Evolutionary conservation across 2,888 invertebrate genomes (phyloP).

Genomic region (Escarpia spicata): DNA sequence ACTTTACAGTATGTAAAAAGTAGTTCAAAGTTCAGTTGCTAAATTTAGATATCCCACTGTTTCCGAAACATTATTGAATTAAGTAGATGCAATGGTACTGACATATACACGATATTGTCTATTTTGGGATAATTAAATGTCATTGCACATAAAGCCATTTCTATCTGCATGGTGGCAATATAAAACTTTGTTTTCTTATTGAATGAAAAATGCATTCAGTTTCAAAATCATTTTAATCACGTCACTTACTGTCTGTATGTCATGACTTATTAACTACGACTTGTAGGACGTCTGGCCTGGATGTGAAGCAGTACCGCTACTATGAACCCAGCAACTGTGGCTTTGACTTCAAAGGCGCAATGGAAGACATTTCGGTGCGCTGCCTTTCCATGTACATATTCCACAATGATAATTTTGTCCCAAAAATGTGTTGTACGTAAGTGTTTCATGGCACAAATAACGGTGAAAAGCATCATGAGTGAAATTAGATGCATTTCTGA

Average conservation of each 20-base stretch:
- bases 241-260: neutral
- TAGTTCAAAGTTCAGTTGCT: neutral
- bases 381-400: neutral
- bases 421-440: neutral
- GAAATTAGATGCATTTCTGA: neutral
- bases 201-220: neutral
- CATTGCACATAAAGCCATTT: neutral
- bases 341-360: conserved; percentile 87
- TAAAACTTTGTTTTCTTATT: too few species aligned
- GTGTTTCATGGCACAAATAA: neutral
- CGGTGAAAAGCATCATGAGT: neutral
- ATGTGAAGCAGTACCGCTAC: conserved; percentile 90
- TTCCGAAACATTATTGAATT: neutral
- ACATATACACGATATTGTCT: neutral
- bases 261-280: conserved; percentile 19
- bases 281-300: conserved; percentile 77
- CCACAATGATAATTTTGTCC: neutral
- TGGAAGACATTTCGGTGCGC: conserved; percentile 80
- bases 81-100: neutral
- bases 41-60: neutral
- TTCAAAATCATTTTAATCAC: neutral
- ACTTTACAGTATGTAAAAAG: neutral
- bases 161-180: too few species aligned
- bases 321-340: conserved; percentile 93
- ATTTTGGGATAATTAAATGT: neutral